A percentile compares a stretch with the other conserved stretches of the same genome.
These are phyloP conservation scores for Stegana nigrithorax DNA, from an alignment of 2,888 invertebrate genomes.

Conservation along the genomic window DNA sequence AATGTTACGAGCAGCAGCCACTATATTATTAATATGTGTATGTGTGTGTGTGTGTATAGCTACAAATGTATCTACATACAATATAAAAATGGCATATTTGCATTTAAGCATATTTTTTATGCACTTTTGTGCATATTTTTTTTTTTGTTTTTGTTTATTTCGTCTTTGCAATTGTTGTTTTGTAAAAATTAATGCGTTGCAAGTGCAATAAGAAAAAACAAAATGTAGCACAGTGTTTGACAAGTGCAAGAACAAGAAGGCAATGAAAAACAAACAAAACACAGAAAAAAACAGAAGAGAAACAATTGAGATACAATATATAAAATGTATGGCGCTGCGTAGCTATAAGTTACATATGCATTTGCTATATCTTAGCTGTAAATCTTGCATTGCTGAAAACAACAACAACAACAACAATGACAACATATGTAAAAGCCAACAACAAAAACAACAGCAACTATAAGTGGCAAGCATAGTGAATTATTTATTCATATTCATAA, in stretches of 20 bases:
- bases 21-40: too few species aligned
- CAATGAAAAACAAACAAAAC: too few species aligned
- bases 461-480: too few species aligned
- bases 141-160: too few species aligned
- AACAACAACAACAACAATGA: neutral
- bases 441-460: too few species aligned
- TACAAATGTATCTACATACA: slow-evolving; percentile 10
- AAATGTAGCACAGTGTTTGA: neutral
- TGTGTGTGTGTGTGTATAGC: neutral
- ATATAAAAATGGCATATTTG: slow-evolving; percentile 17
- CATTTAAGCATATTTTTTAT: slow-evolving; percentile 13
- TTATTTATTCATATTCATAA: neutral
- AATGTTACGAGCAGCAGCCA: too few species aligned
- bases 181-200: slow-evolving; percentile 18
- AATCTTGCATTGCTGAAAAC: neutral
- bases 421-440: neutral
- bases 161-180: slow-evolving; percentile 3
- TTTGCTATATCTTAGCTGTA: neutral
- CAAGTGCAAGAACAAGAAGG: neutral
- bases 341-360: neutral
- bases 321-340: neutral
- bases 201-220: slow-evolving; percentile 1
- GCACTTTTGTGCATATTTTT: too few species aligned
- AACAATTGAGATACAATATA: too few species aligned
- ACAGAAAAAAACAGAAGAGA: too few species aligned